Evolutionary conservation across 1,140 invertebrate genomes (phyloP), one percentile per base, ranked within the genome.

Genomic region (Penaeus vannamei): DNA sequence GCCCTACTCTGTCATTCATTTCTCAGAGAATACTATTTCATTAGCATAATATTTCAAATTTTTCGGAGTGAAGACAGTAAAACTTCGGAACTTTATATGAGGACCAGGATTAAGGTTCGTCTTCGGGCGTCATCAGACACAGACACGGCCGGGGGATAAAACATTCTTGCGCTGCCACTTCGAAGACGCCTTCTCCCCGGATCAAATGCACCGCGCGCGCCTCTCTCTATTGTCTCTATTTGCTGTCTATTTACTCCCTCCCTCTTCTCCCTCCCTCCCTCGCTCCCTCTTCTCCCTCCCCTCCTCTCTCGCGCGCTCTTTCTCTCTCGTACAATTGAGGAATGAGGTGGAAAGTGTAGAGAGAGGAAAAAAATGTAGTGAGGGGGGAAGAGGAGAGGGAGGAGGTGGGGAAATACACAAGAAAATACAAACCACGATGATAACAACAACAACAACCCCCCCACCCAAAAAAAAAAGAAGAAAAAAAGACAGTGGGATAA

Each of bases 11-110:
- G 80, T 72, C 81, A 77, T 83, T 84, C 82, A 82, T 89, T 84
- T 84, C 53, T 83, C 46, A 64, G 61, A 64, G 81, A 84, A 89
- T 72, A 89, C 87, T 84, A 76, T 89, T 72, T 77, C 81, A 89
- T 89, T 89, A 89, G 87, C 87, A 89, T 89, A 89, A 84, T 84
- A 88, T 88, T 88, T 88, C 81, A 88, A 83, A 72, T 82, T 88
- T 82, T 88, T 81, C 59, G 62, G 29, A 84, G 62, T 60, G 61
- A 80, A 32, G 69, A 86, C 59, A 36, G 61, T 80, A 86, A 86
- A 80, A 86, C n/a, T 80, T n/a, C 23, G 61, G n/a, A 86, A 86
- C 76, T 86, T 86, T 86, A 86, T 86, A 79, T 62, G 59, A 62
- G 76, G 69, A 86, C 76, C 32, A 17, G 85, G 85, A 86, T 86